A percentile compares a stretch with the other conserved stretches of the same genome.
These are phyloP conservation scores for Zonitis immaculata DNA, from an alignment of 2,888 invertebrate species.

Conservation along the genomic window DNA sequence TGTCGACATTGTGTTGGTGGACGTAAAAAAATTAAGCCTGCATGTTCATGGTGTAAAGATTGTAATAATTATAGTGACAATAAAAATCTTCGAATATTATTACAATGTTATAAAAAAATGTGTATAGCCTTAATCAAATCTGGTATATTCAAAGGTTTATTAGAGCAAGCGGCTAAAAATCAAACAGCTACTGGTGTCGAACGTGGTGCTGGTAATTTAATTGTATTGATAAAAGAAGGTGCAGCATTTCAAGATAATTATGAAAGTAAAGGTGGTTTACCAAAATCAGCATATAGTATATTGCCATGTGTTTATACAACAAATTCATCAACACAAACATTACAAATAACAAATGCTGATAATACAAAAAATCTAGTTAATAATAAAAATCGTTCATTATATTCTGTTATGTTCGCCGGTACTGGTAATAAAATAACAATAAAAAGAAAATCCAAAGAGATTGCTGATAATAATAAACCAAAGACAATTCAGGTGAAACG, in stretches of 20 bases:
- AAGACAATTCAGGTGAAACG: constrained; percentile 26
- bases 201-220: constrained; percentile 57
- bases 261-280: constrained; percentile 66
- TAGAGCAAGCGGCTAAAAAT: constrained; percentile 53
- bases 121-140: constrained; percentile 78
- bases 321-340: constrained; percentile 57
- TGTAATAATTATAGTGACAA: constrained; percentile 79
- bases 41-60: constrained; percentile 81
- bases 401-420: constrained; percentile 77
- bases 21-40: constrained; percentile 77
- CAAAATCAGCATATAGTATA: constrained; percentile 70
- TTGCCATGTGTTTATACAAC: constrained; percentile 68
- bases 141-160: constrained; percentile 58
- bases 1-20: constrained; percentile 81
- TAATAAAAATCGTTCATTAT: constrained; percentile 56
- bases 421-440: constrained; percentile 80
- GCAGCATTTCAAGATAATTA: constrained; percentile 72
- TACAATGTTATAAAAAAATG: constrained; percentile 85
- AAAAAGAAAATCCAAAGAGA: constrained; percentile 61
- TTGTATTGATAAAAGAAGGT: constrained; percentile 75
- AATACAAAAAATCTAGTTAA: constrained; percentile 29
- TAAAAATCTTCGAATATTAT: constrained; percentile 70
- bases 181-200: constrained; percentile 53
- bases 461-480: constrained; percentile 54
- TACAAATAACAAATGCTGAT: constrained; percentile 26